Conservation (phyloP, 2,888 invertebrate species). For the Lasioglossum vierecki region DNA sequence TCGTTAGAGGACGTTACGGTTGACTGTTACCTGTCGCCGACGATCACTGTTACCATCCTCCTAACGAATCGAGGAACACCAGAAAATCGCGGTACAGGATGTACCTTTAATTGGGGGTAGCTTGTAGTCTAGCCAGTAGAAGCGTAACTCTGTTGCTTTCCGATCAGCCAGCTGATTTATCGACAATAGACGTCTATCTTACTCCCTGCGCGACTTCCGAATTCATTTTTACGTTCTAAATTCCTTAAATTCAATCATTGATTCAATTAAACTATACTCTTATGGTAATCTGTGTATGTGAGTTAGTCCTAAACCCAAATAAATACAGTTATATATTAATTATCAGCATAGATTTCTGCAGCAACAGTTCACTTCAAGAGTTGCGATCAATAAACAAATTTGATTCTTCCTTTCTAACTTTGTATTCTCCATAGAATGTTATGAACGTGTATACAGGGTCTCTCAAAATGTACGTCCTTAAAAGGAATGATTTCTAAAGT, state of each 20-base stretch:
- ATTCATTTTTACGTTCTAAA: constrained; percentile 1
- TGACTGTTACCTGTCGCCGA: constrained; percentile 25
- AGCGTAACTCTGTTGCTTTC: constrained; percentile 8
- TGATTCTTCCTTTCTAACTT: not conserved
- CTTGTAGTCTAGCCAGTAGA: constrained; percentile 12
- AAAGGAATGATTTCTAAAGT: no score
- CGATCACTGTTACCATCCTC: constrained; percentile 10
- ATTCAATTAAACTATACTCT: no score
- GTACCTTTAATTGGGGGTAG: constrained; percentile 48
- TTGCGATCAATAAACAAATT: no score
- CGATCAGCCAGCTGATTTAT: constrained; percentile 39
- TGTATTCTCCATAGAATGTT: no score
- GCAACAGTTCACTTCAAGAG: no score
- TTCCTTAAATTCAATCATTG: no score
- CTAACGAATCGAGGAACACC: constrained; percentile 40
- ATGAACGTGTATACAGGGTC: no score
- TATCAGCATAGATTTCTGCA: no score
- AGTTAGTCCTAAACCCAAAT: no score
- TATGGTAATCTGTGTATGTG: no score
- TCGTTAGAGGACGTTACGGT: constrained; percentile 40
- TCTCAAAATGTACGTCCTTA: no score
- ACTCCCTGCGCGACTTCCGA: constrained; percentile 11
- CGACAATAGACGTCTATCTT: constrained; percentile 15
- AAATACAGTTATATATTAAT: no score
- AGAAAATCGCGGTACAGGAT: constrained; percentile 46